phyloP scores from a whole-genome alignment of 2,888 invertebrate genomes.

The Eurytoma californica region DNA sequence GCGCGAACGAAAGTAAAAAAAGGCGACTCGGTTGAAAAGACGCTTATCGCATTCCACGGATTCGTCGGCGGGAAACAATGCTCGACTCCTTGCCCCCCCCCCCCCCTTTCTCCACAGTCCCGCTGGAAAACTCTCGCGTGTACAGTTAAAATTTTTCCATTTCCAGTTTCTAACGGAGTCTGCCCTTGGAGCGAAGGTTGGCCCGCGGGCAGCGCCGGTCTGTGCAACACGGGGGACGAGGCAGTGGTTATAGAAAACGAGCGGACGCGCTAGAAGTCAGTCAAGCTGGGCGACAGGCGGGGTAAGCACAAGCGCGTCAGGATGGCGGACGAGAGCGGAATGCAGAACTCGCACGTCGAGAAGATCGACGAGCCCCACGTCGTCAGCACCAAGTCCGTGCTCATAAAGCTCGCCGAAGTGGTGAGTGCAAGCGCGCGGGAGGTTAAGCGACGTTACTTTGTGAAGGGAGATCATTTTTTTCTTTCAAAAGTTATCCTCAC shows the following conservation, averaged over 20 bases:
- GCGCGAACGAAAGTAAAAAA: constrained; percentile 30
- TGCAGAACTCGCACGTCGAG: constrained; percentile 75
- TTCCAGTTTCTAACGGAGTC: constrained; percentile 31
- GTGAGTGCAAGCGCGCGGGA: constrained; percentile 76
- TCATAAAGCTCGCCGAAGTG: constrained; percentile 80
- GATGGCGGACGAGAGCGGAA: constrained; percentile 79
- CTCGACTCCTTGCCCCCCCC: background rate
- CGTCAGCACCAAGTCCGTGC: constrained; percentile 75
- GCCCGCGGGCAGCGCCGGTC: too few relatives aligned
- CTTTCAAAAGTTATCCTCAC: too few relatives aligned
- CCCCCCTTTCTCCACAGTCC: too few relatives aligned
- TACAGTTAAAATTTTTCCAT: constrained; percentile 41
- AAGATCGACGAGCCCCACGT: constrained; percentile 77
- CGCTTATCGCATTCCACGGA: constrained; percentile 46
- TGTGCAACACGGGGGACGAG: too few relatives aligned
- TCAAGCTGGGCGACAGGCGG: constrained; percentile 74
- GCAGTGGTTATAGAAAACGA: background rate
- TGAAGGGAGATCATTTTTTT: too few relatives aligned
- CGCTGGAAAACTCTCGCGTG: background rate
- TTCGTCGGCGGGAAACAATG: constrained; percentile 19
- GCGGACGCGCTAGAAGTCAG: constrained; percentile 40
- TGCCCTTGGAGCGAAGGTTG: constrained; percentile 1
- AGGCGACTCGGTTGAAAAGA: background rate
- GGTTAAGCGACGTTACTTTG: too few relatives aligned
- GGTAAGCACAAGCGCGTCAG: constrained; percentile 76